Percentiles rank a stretch among this genome's conserved stretches.
Conservation (phyloP, 2,888 invertebrate species). For the Ophion costatus region DNA sequence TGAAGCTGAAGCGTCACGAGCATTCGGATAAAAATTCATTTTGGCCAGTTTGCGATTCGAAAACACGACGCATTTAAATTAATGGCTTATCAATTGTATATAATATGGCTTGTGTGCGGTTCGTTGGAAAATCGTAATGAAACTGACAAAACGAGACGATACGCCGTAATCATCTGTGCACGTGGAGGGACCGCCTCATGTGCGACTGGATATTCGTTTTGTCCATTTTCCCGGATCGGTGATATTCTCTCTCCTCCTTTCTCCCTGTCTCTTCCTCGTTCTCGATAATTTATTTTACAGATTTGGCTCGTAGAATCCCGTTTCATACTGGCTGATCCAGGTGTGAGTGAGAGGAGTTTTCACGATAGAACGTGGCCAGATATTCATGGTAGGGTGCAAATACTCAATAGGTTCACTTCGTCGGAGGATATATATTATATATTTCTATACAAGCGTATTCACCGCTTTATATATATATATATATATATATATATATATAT, state of each 20-base stretch:
- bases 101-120: constrained; percentile 38
- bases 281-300: constrained; percentile 61
- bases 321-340: constrained; percentile 53
- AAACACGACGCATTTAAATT: constrained; percentile 33
- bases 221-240: constrained; percentile 46
- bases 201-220: constrained; percentile 54
- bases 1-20: constrained; percentile 15
- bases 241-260: constrained; percentile 28
- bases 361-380: constrained; percentile 21
- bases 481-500: constrained; percentile 36
- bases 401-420: constrained; percentile 46
- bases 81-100: constrained; percentile 58
- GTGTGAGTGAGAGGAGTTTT: constrained; percentile 49
- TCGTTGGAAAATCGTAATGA: constrained; percentile 55
- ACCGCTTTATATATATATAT: constrained; percentile 24
- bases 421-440: constrained; percentile 32
- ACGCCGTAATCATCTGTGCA: constrained; percentile 3
- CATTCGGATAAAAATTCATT: constrained; percentile 46
- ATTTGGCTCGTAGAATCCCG: constrained; percentile 58
- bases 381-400: constrained; percentile 39
- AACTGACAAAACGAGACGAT: constrained; percentile 56
- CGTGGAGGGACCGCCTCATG: constrained; percentile 4
- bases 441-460: constrained; percentile 4
- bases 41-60: constrained; percentile 36
- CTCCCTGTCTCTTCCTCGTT: constrained; percentile 15